Evolutionary conservation across 2,113 vertebrate species (phyloP).

Genomic region (Aviceda subcristata): DNA sequence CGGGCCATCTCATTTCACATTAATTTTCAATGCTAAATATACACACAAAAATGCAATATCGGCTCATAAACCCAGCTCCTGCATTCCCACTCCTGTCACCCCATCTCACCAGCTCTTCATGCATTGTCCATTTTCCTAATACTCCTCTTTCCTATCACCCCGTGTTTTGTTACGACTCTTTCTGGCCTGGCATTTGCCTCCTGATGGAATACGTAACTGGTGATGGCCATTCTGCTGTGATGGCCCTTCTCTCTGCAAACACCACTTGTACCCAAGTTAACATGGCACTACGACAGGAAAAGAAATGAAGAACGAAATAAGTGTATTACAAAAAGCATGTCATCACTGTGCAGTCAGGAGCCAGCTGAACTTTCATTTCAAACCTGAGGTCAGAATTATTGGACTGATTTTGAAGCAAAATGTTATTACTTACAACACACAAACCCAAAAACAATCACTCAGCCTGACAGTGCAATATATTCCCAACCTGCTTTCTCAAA

Average conservation of each 20-base stretch:
- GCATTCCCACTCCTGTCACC: not conserved
- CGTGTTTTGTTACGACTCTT: not conserved
- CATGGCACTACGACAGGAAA: not conserved
- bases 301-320: not conserved
- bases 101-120: not conserved
- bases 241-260: not conserved
- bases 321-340: not conserved
- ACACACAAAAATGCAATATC: not conserved
- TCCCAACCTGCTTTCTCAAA: not conserved
- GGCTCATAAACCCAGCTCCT: not conserved
- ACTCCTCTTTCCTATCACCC: not conserved
- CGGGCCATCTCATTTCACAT: not conserved
- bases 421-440: not conserved
- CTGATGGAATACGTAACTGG: not conserved
- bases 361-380: not conserved
- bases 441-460: not conserved
- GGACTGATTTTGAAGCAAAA: not conserved
- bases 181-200: not conserved
- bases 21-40: not conserved
- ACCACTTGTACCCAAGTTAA: not conserved
- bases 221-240: not conserved
- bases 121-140: not conserved
- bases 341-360: not conserved
- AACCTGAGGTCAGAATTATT: not conserved
- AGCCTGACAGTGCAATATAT: not conserved